Conservation (phyloP, 2,888 invertebrate species). For the Hirtodrosophila confusa region DNA sequence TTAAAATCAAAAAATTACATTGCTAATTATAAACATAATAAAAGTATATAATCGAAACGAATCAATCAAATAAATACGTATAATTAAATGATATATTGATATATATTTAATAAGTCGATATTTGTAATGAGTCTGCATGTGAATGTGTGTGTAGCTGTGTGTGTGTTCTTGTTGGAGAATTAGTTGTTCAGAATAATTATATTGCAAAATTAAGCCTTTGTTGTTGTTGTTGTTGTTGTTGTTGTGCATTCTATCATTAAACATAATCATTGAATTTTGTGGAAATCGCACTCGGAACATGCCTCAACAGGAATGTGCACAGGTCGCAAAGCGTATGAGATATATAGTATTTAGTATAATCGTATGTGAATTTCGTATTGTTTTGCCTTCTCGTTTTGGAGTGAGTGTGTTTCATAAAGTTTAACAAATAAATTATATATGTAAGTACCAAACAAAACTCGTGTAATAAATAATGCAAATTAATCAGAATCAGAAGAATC, state of each 20-base stretch:
- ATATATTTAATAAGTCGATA: constrained; percentile 8
- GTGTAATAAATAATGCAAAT: constrained; percentile 31
- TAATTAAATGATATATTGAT: constrained; percentile 18
- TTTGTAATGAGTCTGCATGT: not conserved
- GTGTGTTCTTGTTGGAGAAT: constrained; percentile 32
- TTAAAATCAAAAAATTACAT: constrained; percentile 36
- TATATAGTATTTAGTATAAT: not conserved
- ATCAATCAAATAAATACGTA: constrained; percentile 48
- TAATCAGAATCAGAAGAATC: constrained; percentile 19
- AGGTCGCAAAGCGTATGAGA: constrained; percentile 19
- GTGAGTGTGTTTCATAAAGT: constrained; percentile 12
- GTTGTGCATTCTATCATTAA: no score
- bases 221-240: constrained; percentile 20
- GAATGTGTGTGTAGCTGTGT: constrained; percentile 17
- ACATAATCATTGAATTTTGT: constrained; percentile 12
- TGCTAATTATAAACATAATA: constrained; percentile 39
- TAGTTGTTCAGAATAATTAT: constrained; percentile 57
- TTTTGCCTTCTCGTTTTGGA: constrained; percentile 21
- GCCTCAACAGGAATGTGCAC: constrained; percentile 42
- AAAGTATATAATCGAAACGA: constrained; percentile 19
- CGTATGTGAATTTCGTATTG: constrained; percentile 15
- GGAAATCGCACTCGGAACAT: constrained; percentile 29
- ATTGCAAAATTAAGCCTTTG: constrained; percentile 70
- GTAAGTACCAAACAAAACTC: constrained; percentile 37
- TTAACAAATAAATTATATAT: constrained; percentile 33